Evolutionary conservation across 1,140 invertebrate species (phyloP), one percentile per base, ranked within the genome.

Genomic region (Bombyx mandarina): DNA sequence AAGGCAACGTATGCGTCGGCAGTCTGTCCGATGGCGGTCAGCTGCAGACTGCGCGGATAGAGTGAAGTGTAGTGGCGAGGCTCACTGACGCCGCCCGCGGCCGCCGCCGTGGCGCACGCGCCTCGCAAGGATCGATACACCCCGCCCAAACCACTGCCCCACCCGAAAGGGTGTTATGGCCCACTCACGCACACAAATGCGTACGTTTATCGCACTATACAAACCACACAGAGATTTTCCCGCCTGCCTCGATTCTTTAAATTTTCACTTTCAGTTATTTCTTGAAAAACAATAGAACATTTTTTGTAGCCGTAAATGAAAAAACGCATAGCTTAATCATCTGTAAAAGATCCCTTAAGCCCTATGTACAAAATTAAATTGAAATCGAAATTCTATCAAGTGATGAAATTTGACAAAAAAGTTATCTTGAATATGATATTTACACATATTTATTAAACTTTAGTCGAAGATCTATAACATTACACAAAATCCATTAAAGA

Each of bases 101-200:
- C 71, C 68, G 57, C 63, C 65, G 71, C 67, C 73, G 72, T 69
- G 58, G 77, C 78, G 82, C 84, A 82, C 72, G 81, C 85, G 85
- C 85, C 79, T 71, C 61, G 62, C 69, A 55, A 65, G 69, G 79
- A 86, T 88, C 85, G 81, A 88, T 88, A 86, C 80, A 72, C 77
- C 81, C 79, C 77, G 77, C 85, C 78, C 85, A 60, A 67, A 75
- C 82, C 73, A 68, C 75, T 18, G 62, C 12, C 48, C 53, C 79
- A 51, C 75, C 83, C 76, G 63, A 59, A 52, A 62, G 60, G 67
- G 66, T 56, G 59, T 53, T 48, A 35, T 51, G 50, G 43, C 70
- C 65, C 74, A 71, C 75, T 70, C 71, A 73, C 73, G 69, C 77
- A 51, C 26, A 35, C 26, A 35, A 35, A 35, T 35, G 4, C 26